Evolutionary conservation across 1,140 invertebrate species (phyloP), one percentile per base, ranked within the genome.

Genomic region (Aphis craccivora): DNA sequence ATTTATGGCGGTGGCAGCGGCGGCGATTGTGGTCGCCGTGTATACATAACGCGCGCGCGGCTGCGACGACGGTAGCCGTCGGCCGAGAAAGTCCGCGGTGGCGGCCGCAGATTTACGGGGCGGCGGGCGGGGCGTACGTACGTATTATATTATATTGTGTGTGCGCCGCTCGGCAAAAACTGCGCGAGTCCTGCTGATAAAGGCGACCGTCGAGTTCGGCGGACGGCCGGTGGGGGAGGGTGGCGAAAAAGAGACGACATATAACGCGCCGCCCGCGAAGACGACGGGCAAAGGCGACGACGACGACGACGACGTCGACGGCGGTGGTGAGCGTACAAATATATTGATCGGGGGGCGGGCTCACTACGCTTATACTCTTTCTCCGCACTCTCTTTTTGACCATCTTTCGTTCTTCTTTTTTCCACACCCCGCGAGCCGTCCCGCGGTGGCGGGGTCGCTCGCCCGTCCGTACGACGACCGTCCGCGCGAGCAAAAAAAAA

Each of bases 281-380:
- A 86, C 23, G 43, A 86, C 43, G 84, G 60, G 60, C 35, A 67
- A 48, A 67, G 90, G 30, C 43, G 40, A 48, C 40, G 90, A 37
- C 90, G 90, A 7, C 11, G 76, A 14, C n/a, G 76, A 23, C 7
- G 14, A 14, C 35, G 67, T 14, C 22, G 60, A 45, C 43, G 90
- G 76, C 60, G 90, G 45, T 67, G 25, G 90, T 35, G 76, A 6
- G 23, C 53, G 81, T 30, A 93, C 48, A 93, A 93, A 93, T 93
- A 93, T 93, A 93, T 93, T 93, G 91, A 93, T 93, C 91, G 91
- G 81, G 91, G 91, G 91, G 91, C 81, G 81, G 91, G 76, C n/a
- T 51, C 55, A 76, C 48, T 25, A 2, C 11, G 4, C 37, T 40
- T 81, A 11, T 30, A 48, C 86, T 88, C 91, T 84, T 84, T 84